Conservation (phyloP, 2,113 vertebrate species). For the Eira barbara region DNA sequence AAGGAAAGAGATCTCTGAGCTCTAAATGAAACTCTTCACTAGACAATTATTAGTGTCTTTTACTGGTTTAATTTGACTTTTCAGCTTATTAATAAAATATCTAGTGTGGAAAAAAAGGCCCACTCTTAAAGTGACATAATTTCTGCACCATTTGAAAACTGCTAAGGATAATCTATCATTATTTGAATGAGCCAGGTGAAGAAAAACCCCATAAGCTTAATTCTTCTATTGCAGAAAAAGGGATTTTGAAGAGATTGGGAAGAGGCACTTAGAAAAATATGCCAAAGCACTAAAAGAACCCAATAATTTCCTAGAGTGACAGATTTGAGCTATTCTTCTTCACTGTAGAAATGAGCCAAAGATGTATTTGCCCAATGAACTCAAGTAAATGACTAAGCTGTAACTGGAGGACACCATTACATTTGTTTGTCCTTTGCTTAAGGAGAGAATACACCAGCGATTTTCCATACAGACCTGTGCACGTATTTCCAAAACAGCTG, state of each 20-base stretch:
- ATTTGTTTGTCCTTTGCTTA: background rate
- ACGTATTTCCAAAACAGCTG: background rate
- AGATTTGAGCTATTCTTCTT: background rate
- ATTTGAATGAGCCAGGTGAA: constrained; percentile 37
- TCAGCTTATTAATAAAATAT: constrained; percentile 44
- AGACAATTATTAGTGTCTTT: constrained; percentile 12
- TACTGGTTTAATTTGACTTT: constrained; percentile 52
- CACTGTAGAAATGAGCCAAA: background rate
- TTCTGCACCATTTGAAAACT: constrained; percentile 43
- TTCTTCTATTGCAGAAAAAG: background rate
- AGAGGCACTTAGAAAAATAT: background rate
- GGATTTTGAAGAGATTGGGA: background rate
- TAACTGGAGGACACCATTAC: background rate
- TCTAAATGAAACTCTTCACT: background rate
- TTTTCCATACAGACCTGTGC: background rate
- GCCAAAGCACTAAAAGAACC: background rate
- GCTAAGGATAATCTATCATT: background rate
- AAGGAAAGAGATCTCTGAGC: background rate
- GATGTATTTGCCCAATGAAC: background rate
- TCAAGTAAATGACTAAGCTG: background rate
- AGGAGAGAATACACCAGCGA: background rate
- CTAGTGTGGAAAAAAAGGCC: background rate
- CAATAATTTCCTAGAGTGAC: background rate
- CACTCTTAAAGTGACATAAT: background rate
- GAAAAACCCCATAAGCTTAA: constrained; percentile 5